Conservation (phyloP, 2,888 invertebrate genomes). For the Rhabditoides inermis region DNA sequence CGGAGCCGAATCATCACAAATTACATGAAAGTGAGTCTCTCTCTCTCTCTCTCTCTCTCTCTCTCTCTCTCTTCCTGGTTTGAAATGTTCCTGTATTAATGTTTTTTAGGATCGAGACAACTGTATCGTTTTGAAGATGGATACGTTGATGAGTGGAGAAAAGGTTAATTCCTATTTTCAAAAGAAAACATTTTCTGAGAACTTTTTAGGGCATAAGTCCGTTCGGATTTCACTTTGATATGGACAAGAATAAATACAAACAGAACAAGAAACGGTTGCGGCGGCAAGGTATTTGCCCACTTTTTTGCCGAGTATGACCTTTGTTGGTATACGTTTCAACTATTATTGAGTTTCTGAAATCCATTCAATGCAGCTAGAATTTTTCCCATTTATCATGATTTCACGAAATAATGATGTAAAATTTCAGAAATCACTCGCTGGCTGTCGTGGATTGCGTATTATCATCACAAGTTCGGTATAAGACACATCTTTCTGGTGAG, state of each 20-base stretch:
- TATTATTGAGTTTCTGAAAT: no score
- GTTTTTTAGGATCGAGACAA: slow-evolving; percentile 22
- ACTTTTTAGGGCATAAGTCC: slow-evolving; percentile 24
- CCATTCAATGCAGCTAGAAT: no score
- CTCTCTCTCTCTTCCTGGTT: neutral
- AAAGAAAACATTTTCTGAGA: no score
- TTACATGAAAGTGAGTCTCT: slow-evolving; percentile 23
- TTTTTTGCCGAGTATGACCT: no score
- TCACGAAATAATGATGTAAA: neutral
- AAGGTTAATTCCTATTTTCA: no score
- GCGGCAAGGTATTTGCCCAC: slow-evolving; percentile 14
- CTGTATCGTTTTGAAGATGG: slow-evolving; percentile 25
- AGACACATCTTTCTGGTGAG: slow-evolving; percentile 30
- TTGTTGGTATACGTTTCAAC: no score
- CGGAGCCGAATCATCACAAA: slow-evolving; percentile 27
- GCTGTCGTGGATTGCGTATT: slow-evolving; percentile 30
- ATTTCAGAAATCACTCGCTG: slow-evolving; percentile 24
- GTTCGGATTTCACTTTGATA: slow-evolving; percentile 35
- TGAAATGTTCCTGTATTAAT: neutral
- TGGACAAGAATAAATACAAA: slow-evolving; percentile 27
- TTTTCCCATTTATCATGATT: neutral
- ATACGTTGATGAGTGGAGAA: no score
- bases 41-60: no score
- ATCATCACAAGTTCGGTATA: slow-evolving; percentile 39
- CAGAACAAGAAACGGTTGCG: slow-evolving; percentile 17